These are phyloP conservation scores for Synanthedon formicaeformis DNA, from an alignment of 2,888 invertebrate species.

Conservation along the genomic window DNA sequence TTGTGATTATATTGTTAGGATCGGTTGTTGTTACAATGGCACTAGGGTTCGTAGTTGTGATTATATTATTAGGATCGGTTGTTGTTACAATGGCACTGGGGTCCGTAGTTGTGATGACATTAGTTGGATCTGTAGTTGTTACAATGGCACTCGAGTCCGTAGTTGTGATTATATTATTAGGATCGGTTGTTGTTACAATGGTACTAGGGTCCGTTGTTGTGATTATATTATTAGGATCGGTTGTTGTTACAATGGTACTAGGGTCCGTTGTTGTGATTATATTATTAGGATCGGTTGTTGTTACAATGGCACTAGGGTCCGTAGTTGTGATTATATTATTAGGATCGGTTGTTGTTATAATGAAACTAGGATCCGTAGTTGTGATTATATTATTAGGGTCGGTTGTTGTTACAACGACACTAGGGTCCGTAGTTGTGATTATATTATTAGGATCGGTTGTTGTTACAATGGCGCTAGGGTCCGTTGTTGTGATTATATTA, in stretches of 20 bases:
- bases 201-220: constrained; percentile 2
- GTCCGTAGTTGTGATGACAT: background rate
- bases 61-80: constrained; percentile 2
- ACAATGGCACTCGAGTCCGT: constrained; percentile 2
- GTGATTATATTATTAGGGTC: constrained; percentile 1
- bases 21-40: background rate
- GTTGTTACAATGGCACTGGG: background rate
- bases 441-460: constrained; percentile 1
- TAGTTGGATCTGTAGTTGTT: constrained; percentile 1
- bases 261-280: background rate
- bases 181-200: background rate
- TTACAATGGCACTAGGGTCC: constrained; percentile 2
- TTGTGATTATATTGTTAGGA: background rate
- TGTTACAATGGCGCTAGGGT: constrained; percentile 1
- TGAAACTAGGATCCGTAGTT: constrained; percentile 1
- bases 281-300: constrained; percentile 1
- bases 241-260: background rate
- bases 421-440: constrained; percentile 3
- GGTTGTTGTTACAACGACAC: constrained; percentile 3
- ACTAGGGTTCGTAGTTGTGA: constrained; percentile 1
- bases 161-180: background rate
- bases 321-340: background rate
- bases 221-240: constrained; percentile 2
- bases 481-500: constrained; percentile 3
- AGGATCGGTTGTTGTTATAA: too few species aligned